Percentiles rank a stretch among this genome's conserved stretches.
These are phyloP conservation scores for Sciurus carolinensis DNA, from an alignment of 2,797 vertebrate species.

Conservation along the genomic window DNA sequence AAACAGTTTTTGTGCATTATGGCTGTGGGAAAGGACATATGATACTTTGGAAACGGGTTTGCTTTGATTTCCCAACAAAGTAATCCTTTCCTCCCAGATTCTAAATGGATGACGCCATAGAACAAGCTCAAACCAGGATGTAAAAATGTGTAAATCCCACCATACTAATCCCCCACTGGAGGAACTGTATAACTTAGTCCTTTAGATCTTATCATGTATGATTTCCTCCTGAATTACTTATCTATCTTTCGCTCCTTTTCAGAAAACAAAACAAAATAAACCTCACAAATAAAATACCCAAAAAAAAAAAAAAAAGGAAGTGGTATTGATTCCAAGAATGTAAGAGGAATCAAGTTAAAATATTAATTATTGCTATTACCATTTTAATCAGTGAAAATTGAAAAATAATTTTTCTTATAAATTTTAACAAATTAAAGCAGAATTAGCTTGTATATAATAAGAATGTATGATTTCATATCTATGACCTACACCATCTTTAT, in stretches of 20 bases:
- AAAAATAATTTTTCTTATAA: not conserved
- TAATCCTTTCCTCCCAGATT: conserved; percentile 67
- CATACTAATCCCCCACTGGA: conserved; percentile 1
- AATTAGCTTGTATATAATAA: not conserved
- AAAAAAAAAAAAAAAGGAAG: too few species aligned
- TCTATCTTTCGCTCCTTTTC: conserved; percentile 44
- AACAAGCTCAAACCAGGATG: conserved; percentile 66
- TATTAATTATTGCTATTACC: not conserved
- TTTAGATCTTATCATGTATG: conserved; percentile 59
- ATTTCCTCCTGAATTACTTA: conserved; percentile 64
- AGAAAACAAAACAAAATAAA: not conserved
- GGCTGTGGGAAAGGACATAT: conserved; percentile 76
- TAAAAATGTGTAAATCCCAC: conserved; percentile 61
- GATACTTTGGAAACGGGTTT: conserved; percentile 74
- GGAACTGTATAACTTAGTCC: conserved; percentile 32
- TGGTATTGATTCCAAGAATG: not conserved
- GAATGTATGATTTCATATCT: not conserved
- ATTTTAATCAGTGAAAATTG: not conserved
- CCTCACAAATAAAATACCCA: conserved; percentile 31
- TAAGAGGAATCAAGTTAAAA: not conserved
- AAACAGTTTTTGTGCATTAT: conserved; percentile 62
- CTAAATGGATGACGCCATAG: conserved; percentile 60
- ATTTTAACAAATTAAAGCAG: not conserved
- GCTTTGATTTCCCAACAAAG: conserved; percentile 77
- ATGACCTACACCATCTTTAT: not conserved